Conservation (phyloP, 2,888 invertebrate species). For the Pantelozetes paolii region DNA sequence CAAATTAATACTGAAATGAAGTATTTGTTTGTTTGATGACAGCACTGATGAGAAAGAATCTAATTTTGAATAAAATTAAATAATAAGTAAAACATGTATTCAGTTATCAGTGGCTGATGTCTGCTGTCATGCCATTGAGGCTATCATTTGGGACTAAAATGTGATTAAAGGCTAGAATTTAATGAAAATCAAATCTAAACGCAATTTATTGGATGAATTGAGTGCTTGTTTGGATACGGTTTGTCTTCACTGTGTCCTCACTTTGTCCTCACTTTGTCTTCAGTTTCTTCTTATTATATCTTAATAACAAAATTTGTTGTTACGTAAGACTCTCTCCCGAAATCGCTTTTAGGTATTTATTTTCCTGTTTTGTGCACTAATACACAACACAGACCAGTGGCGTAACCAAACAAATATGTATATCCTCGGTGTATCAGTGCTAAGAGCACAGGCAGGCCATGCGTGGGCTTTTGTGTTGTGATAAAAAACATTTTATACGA, state of each 20-base stretch:
- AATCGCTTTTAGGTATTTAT: conserved; percentile 16
- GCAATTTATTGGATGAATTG: neutral
- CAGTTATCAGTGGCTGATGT: neutral
- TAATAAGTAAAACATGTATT: neutral
- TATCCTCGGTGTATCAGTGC: no score
- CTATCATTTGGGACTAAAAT: conserved; percentile 6
- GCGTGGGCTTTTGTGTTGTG: no score
- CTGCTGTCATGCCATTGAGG: neutral
- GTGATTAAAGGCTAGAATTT: neutral
- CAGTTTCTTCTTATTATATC: neutral
- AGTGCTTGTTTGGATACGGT: no score
- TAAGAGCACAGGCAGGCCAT: no score
- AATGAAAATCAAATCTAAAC: conserved; percentile 6
- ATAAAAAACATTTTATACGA: no score
- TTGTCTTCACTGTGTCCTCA: neutral
- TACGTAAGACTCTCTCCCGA: conserved; percentile 2
- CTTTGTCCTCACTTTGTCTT: neutral
- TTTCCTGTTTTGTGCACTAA: neutral
- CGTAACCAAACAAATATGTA: neutral
- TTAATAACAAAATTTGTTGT: conserved; percentile 19
- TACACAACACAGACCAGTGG: neutral
- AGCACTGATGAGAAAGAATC: no score
- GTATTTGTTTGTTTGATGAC: no score
- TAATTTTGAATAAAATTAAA: neutral
- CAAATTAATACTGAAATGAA: no score